These are phyloP conservation scores for Eptatretus atami DNA, from an alignment of 2,797 vertebrate genomes.

Conservation along the genomic window DNA sequence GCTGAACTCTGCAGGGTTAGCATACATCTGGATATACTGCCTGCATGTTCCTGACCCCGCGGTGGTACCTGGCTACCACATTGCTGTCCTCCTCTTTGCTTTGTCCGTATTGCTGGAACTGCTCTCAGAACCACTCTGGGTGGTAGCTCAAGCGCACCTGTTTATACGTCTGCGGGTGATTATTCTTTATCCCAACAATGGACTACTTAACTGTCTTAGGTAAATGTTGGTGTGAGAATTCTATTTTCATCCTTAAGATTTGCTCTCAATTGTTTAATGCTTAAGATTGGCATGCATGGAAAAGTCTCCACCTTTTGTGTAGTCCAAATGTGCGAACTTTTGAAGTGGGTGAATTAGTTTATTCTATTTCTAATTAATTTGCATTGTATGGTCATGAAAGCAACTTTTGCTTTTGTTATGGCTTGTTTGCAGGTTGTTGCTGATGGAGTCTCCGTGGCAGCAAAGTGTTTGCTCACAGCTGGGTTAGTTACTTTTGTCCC, in stretches of 20 bases:
- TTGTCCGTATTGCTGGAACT: neutral
- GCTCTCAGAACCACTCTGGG: constrained; percentile 1
- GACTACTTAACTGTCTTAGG: neutral
- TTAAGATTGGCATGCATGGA: neutral
- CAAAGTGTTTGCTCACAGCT: constrained; percentile 41
- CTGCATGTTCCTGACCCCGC: neutral
- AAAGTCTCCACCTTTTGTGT: neutral
- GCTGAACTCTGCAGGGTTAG: neutral
- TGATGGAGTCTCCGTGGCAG: constrained; percentile 51
- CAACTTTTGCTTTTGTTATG: neutral
- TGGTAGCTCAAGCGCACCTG: constrained; percentile 29
- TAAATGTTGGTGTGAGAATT: constrained; percentile 1
- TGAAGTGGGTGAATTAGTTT: neutral
- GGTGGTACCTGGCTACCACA: neutral
- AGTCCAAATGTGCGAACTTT: neutral
- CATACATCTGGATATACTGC: neutral
- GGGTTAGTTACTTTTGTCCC: constrained; percentile 31
- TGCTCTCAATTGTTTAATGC: neutral
- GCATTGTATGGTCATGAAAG: neutral
- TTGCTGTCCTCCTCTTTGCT: neutral
- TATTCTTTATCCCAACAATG: constrained; percentile 6
- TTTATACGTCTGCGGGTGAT: constrained; percentile 55
- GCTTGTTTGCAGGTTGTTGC: constrained; percentile 27
- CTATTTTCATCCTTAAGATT: constrained; percentile 6
- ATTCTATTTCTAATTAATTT: no score